Evolutionary conservation across 2,113 vertebrate genomes (phyloP).

Genomic region (Pavo muticus): DNA sequence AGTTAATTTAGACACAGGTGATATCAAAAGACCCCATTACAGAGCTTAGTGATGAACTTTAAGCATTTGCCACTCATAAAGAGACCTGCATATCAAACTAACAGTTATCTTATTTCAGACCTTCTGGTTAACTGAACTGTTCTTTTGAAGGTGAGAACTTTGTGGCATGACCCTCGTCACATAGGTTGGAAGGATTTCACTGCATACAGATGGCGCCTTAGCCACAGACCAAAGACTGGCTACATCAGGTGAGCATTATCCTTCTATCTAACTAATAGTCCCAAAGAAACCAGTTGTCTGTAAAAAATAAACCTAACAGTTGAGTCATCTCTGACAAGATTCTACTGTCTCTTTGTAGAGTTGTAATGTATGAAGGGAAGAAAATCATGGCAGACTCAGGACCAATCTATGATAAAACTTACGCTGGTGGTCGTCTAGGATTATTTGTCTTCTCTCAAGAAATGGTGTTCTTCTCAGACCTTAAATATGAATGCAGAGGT

Average conservation of each 20-base stretch:
- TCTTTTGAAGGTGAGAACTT: constrained; percentile 87
- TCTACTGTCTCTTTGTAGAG: constrained; percentile 75
- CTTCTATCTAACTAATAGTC: background rate
- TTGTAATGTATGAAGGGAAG: constrained; percentile 98
- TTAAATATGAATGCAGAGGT: constrained; percentile 99
- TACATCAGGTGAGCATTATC: constrained; percentile 88
- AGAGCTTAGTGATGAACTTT: background rate
- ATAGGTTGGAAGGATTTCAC: constrained; percentile 99
- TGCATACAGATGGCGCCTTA: constrained; percentile 97
- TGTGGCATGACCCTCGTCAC: constrained; percentile 98
- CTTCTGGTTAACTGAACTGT: background rate
- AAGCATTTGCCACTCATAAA: background rate
- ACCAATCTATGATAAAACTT: constrained; percentile 95
- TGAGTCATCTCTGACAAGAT: background rate
- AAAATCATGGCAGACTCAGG: constrained; percentile 99
- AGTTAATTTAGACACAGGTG: background rate
- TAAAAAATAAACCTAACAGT: background rate
- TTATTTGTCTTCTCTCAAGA: constrained; percentile 99
- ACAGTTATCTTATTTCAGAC: background rate
- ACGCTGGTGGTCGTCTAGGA: constrained; percentile 94
- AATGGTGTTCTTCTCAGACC: constrained; percentile 99
- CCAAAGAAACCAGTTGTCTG: background rate
- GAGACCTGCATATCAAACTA: background rate
- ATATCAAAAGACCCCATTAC: background rate
- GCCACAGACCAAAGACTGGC: constrained; percentile 95